These are phyloP conservation scores for Teleogryllus occipitalis DNA, from an alignment of 1,140 invertebrate species.

Conservation along the genomic window DNA sequence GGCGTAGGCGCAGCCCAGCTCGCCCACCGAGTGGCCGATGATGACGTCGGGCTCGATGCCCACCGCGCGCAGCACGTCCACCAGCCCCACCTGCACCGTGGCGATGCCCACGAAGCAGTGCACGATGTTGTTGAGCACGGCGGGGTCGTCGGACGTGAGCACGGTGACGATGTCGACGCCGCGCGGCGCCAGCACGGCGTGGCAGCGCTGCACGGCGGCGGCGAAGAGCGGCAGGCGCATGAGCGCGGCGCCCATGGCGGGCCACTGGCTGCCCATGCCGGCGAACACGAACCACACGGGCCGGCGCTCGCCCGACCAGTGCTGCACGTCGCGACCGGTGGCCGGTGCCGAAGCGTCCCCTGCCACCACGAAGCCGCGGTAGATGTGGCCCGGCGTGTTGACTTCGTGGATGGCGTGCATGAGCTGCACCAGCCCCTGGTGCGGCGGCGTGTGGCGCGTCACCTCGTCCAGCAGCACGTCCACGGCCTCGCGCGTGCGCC, in stretches of 20 bases:
- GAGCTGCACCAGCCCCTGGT: conserved; percentile 39
- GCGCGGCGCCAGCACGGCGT: conserved; percentile 62
- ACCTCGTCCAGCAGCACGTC: too few species aligned
- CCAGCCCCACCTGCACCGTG: conserved; percentile 76
- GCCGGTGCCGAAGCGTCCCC: too few species aligned
- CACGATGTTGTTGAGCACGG: conserved; percentile 71
- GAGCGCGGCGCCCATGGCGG: conserved; percentile 44
- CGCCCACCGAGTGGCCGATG: conserved; percentile 84
- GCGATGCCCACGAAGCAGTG: conserved; percentile 90
- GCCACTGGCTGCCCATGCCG: conserved; percentile 60
- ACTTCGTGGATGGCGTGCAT: conserved; percentile 38
- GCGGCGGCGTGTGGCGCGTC: too few species aligned
- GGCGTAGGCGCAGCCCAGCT: conserved; percentile 82
- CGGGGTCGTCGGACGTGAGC: conserved; percentile 63
- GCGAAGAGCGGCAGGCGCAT: conserved; percentile 20
- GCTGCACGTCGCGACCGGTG: neutral
- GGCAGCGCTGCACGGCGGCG: conserved; percentile 40
- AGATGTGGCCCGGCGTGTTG: conserved; percentile 34
- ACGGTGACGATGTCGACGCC: conserved; percentile 74
- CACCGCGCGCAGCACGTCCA: conserved; percentile 62
- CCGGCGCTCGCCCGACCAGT: conserved; percentile 25
- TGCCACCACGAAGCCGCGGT: conserved; percentile 8
- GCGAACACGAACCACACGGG: conserved; percentile 56
- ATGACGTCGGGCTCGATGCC: conserved; percentile 73
- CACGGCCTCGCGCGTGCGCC: too few species aligned